A percentile compares a stretch with the other conserved stretches of the same genome.
Conservation (phyloP, 2,113 vertebrate genomes). For the Halcyon malimbica region DNA sequence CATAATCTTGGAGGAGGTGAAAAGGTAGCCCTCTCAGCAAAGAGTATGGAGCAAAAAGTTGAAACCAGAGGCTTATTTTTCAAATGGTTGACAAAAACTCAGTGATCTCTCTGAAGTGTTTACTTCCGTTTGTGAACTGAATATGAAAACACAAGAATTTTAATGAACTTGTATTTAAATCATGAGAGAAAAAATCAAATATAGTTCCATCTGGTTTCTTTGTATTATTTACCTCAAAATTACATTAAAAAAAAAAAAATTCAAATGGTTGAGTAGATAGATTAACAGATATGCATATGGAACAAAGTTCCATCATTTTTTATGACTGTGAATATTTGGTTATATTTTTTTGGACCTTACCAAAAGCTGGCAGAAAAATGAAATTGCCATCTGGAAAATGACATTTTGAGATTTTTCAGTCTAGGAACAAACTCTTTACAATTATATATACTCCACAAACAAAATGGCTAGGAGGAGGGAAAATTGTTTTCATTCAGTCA, state of each 20-base stretch:
- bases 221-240: neutral
- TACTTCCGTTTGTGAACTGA: neutral
- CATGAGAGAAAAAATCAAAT: neutral
- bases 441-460: neutral
- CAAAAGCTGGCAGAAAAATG: neutral
- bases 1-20: neutral
- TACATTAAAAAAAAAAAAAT: neutral
- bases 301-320: neutral
- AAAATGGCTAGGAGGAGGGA: neutral
- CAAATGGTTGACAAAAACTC: neutral
- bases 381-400: neutral
- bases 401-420: neutral
- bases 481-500: neutral
- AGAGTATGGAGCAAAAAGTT: neutral
- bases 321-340: neutral
- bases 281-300: neutral
- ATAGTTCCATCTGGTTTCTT: neutral
- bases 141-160: neutral
- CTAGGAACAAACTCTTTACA: neutral
- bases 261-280: neutral
- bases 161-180: neutral
- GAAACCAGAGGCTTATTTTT: neutral
- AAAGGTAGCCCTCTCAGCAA: neutral
- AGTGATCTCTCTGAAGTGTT: neutral
- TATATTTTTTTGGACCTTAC: neutral